Conservation (phyloP, 2,888 invertebrate species). For the Pseudolycoriella hygida region DNA sequence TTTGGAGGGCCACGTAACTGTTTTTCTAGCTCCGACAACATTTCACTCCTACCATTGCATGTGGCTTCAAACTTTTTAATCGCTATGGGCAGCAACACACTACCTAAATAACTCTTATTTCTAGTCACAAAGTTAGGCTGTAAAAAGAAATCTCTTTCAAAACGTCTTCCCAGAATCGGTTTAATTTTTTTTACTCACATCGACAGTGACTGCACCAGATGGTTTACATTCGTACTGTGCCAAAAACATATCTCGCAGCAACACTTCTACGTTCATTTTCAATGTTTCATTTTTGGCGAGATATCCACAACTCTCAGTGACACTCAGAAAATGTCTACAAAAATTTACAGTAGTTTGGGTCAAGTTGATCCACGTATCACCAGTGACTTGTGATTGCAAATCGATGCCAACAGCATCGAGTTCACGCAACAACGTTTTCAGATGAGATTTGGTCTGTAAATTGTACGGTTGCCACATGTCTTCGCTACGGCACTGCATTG, state of each 20-base stretch:
- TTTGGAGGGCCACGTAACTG: slow-evolving; percentile 20
- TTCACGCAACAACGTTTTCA: slow-evolving; percentile 23
- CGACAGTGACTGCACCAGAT: slow-evolving; percentile 20
- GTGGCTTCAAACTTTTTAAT: slow-evolving; percentile 23
- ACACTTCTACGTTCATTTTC: slow-evolving; percentile 19
- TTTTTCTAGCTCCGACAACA: slow-evolving; percentile 18
- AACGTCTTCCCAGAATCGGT: background rate
- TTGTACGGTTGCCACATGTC: slow-evolving; percentile 29
- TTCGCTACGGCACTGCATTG: slow-evolving; percentile 24
- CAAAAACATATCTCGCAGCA: slow-evolving; percentile 23
- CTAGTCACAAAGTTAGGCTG: slow-evolving; percentile 27
- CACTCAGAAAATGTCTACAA: slow-evolving; percentile 23
- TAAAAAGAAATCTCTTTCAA: slow-evolving; percentile 9
- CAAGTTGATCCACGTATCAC: slow-evolving; percentile 28
- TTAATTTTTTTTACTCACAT: slow-evolving; percentile 18
- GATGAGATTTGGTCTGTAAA: slow-evolving; percentile 26
- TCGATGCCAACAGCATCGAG: slow-evolving; percentile 24
- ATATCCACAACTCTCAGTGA: slow-evolving; percentile 25
- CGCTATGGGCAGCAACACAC: slow-evolving; percentile 24
- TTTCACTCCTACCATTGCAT: slow-evolving; percentile 19
- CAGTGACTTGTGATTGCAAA: slow-evolving; percentile 17
- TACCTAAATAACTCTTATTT: slow-evolving; percentile 24
- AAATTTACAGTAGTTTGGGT: slow-evolving; percentile 27
- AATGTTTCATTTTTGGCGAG: slow-evolving; percentile 26
- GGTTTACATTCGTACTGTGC: slow-evolving; percentile 26